Base-by-base conservation (phyloP, 2,797 vertebrate species). In the Lateolabrax maculatus region DNA sequence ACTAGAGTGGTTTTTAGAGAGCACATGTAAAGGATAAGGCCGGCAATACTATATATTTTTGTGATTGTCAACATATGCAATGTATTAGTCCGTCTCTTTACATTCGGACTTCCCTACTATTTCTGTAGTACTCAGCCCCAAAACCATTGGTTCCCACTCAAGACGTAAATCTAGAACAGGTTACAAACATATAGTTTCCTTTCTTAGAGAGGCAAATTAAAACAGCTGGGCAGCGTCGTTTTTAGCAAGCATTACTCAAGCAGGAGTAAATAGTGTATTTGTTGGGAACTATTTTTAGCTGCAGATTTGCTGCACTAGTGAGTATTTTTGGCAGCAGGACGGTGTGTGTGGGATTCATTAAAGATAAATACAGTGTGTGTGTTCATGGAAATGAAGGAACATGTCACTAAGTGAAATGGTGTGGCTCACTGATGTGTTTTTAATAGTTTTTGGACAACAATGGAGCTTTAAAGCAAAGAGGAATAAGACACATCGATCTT, bases 311-410 rank as follows among this genome's bases (percentile, higher is more conserved):
- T 19, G 34, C 34, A 68, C 10, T 46, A 18, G n/a, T 27, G 21
- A 41, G 31, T 56, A 13, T 73, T 69, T 62, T 34, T 36, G 48
- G 25, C 51, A 64, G 57, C n/a, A 31, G 25, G 39, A 23, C 6
- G 18, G 43, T 31, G 49, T 46, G 9, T 39, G 15, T 52, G 49
- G 10, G 36, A 71, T 15, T 23, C 46, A n/a, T 13, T 69, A 25
- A 57, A 53, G 62, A 31, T 55, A 75, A 71, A 61, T 19, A 34
- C 16, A 27, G 15, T 23, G 31, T 23, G 37, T 53, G 16, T 61
- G 72, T 73, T 31, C 23, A 15, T 10, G 13, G 13, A 37, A 58
- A 75, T 77, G 9, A 71, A 68, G 65, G 23, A 62, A 46, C n/a
- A 46, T 36, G 36, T 71, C 48, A 66, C 31, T 34, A 34, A 34